Conservation (phyloP, 2,113 vertebrate species). For the Strigops habroptila region DNA sequence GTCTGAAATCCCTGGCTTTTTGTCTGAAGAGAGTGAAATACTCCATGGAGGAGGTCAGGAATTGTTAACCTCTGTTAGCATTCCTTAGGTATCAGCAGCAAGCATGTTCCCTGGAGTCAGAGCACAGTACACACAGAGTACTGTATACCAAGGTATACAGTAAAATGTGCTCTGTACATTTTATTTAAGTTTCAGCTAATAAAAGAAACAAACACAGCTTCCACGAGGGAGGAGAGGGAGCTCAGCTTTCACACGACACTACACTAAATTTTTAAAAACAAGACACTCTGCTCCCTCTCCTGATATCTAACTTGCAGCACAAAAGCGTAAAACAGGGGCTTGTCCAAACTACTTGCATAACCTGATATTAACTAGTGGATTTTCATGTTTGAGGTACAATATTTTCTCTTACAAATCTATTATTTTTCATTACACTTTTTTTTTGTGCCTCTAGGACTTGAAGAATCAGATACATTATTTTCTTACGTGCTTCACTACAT, state of each 20-base stretch:
- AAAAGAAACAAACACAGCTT: not conserved
- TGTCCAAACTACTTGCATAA: not conserved
- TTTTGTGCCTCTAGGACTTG: not conserved
- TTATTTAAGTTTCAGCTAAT: constrained; percentile 7
- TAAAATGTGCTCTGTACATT: constrained; percentile 3
- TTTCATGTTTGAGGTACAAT: not conserved
- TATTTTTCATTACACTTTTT: not conserved
- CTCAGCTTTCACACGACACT: not conserved
- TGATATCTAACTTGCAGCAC: not conserved
- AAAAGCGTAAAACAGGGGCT: not conserved
- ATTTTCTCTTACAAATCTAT: not conserved
- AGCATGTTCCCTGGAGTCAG: not conserved
- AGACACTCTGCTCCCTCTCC: not conserved
- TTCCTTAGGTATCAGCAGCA: not conserved
- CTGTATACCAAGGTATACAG: not conserved
- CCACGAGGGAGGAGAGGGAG: not conserved
- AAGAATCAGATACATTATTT: not conserved
- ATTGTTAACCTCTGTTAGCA: not conserved
- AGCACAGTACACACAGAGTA: not conserved
- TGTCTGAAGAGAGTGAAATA: not conserved
- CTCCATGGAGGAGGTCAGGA: not conserved
- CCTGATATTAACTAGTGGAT: not conserved
- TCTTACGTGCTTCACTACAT: not conserved
- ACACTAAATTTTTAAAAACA: not conserved
- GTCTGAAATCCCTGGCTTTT: not conserved